Percentiles rank a stretch among this genome's conserved stretches.
phyloP scores from a whole-genome alignment of 2,797 vertebrate genomes.

The Adrianichthys oophorus region DNA sequence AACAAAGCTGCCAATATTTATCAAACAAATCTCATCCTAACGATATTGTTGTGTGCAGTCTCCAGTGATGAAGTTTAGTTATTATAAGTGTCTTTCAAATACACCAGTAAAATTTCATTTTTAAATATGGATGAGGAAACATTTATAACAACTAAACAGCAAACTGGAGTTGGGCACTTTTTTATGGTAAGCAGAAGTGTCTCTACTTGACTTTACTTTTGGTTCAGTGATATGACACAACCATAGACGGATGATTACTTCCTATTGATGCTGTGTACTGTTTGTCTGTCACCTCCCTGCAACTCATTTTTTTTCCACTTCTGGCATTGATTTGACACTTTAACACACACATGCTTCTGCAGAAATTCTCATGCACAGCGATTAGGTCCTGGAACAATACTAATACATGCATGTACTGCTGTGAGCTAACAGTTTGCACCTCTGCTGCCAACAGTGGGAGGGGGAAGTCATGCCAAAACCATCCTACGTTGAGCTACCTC shows the following conservation, averaged over 20 bases:
- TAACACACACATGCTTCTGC: conserved; percentile 21
- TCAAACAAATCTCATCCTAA: too few species aligned
- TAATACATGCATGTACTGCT: conserved; percentile 75
- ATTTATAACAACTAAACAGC: too few species aligned
- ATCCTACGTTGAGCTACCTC: conserved; percentile 42
- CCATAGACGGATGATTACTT: conserved; percentile 16
- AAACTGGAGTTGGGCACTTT: too few species aligned
- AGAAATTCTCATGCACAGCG: conserved; percentile 45
- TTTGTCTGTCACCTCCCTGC: conserved; percentile 51
- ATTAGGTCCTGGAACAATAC: conserved; percentile 76
- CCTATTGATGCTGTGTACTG: conserved; percentile 29
- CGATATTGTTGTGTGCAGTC: too few species aligned
- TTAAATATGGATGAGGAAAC: too few species aligned
- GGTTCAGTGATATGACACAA: conserved; percentile 26
- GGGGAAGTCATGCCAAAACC: conserved; percentile 71
- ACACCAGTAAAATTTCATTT: too few species aligned
- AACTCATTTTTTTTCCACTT: conserved; percentile 35
- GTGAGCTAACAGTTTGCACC: conserved; percentile 72
- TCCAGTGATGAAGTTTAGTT: too few species aligned
- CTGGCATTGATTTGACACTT: conserved; percentile 33
- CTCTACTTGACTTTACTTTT: conserved; percentile 27
- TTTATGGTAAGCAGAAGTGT: background rate
- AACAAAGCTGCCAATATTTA: too few species aligned
- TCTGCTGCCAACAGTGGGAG: conserved; percentile 73
- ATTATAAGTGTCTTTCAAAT: too few species aligned